Percentiles rank a stretch among this genome's conserved stretches.
phyloP scores from a whole-genome alignment of 2,113 vertebrate species.

The Muscicapa adusta region DNA sequence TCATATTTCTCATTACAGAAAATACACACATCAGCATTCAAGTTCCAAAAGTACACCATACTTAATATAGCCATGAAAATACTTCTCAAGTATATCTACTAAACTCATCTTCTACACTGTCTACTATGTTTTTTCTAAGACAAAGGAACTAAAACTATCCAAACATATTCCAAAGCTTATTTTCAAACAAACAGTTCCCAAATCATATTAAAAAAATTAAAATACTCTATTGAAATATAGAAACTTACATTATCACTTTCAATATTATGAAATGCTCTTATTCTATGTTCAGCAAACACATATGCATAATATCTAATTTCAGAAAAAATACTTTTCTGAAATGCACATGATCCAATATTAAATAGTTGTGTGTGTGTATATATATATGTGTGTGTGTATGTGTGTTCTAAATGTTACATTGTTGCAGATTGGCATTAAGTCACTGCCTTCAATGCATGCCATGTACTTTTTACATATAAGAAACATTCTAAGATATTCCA shows the following conservation, averaged over 20 bases:
- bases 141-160: background rate
- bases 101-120: background rate
- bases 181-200: background rate
- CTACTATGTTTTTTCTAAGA: background rate
- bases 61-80: background rate
- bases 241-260: background rate
- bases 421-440: background rate
- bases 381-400: too few species aligned
- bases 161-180: background rate
- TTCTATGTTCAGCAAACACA: background rate
- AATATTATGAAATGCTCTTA: background rate
- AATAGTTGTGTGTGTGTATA: fast-evolving
- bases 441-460: background rate
- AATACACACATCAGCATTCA: background rate
- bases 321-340: background rate
- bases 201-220: background rate
- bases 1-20: background rate
- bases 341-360: background rate
- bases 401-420: background rate
- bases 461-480: background rate
- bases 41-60: background rate
- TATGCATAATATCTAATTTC: background rate
- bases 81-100: background rate
- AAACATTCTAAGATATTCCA: background rate
- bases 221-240: background rate